Percentiles rank a stretch among this genome's conserved stretches.
phyloP scores from a whole-genome alignment of 2,113 vertebrate species.

The Sciurus niger region DNA sequence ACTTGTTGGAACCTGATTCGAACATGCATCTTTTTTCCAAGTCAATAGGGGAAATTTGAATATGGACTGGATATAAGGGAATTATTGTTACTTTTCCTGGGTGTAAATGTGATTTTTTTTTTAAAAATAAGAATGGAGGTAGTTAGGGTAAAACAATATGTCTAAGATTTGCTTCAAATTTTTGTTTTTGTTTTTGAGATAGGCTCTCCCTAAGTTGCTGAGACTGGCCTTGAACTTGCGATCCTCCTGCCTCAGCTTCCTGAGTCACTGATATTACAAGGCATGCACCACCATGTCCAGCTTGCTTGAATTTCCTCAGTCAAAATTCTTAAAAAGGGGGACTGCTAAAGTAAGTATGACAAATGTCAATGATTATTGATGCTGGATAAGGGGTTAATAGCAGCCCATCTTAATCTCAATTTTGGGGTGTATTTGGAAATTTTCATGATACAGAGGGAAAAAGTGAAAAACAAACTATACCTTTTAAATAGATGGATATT shows the following conservation, averaged over 20 bases:
- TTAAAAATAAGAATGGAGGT: neutral
- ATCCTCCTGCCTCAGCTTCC: too few relatives aligned
- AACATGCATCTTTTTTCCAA: neutral
- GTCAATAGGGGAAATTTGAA: slow-evolving; percentile 10
- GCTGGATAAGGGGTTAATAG: neutral
- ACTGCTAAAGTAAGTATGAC: neutral
- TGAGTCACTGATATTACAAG: too few relatives aligned
- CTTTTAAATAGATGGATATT: neutral
- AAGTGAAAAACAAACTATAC: slow-evolving; percentile 6
- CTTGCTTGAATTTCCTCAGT: neutral
- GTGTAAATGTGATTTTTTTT: neutral
- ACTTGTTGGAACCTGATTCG: neutral
- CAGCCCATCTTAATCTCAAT: neutral
- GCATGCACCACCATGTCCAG: too few relatives aligned
- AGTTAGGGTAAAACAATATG: neutral
- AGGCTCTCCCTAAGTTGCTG: too few relatives aligned
- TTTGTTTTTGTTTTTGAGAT: too few relatives aligned
- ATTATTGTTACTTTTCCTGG: slow-evolving; percentile 23
- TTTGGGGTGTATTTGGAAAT: slow-evolving; percentile 32
- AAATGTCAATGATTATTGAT: neutral
- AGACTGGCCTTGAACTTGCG: too few relatives aligned
- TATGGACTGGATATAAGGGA: neutral
- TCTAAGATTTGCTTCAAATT: slow-evolving; percentile 7
- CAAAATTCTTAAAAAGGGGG: neutral
- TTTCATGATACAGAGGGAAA: neutral